phyloP scores from a whole-genome alignment of 1,140 invertebrate species.

The Hydropsyche tenuis region DNA sequence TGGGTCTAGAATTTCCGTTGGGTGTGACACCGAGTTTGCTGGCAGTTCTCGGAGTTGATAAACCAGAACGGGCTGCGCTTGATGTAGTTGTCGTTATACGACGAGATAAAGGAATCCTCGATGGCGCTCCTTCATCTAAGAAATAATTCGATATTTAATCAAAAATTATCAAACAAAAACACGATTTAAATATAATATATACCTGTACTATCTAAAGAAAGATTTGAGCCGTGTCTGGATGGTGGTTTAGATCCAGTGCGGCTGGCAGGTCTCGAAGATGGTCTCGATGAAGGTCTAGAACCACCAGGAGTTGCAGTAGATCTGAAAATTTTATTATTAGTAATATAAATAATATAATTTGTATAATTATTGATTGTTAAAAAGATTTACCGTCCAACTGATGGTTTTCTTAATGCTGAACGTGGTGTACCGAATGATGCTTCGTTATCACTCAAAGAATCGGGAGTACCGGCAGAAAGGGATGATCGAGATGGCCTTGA shows the following conservation, averaged over 20 bases:
- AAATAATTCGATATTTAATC: background rate
- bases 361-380: background rate
- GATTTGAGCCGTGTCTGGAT: conserved; percentile 90
- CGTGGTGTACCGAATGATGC: conserved; percentile 71
- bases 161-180: background rate
- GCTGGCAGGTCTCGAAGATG: conserved; percentile 80
- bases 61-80: conserved; percentile 58
- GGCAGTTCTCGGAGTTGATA: conserved; percentile 62
- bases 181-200: background rate
- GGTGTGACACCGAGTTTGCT: conserved; percentile 58
- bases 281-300: conserved; percentile 74
- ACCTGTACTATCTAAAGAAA: conserved; percentile 90
- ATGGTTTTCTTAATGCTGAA: conserved; percentile 66
- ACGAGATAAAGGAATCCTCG: conserved; percentile 74
- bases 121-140: conserved; percentile 74
- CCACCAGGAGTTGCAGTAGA: conserved; percentile 69
- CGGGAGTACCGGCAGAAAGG: conserved; percentile 81
- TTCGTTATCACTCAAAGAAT: conserved; percentile 87
- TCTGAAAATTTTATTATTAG: conserved; percentile 52
- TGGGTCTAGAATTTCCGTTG: conserved; percentile 68
- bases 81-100: conserved; percentile 64
- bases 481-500: conserved; percentile 73
- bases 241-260: conserved; percentile 86
- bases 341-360: background rate
- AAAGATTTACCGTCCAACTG: conserved; percentile 61